phyloP scores from a whole-genome alignment of 2,113 vertebrate genomes.

The Onychorhynchus coronatus region DNA sequence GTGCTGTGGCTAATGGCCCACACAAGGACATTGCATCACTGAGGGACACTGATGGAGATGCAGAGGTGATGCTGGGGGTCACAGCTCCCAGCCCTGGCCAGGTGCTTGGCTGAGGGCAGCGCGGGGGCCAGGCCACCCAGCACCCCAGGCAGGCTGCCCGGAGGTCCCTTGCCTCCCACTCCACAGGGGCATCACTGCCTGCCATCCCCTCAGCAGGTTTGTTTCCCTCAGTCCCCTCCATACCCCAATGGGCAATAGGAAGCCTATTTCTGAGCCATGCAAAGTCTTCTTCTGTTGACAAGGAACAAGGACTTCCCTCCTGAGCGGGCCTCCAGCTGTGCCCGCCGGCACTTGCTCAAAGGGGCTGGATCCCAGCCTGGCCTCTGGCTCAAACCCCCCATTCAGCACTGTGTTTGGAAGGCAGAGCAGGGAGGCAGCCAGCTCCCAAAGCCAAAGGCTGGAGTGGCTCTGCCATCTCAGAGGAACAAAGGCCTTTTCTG shows the following conservation, averaged over 20 bases:
- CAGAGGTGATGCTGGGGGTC: not conserved
- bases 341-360: not conserved
- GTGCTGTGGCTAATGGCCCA: rapidly evolving
- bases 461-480: not conserved
- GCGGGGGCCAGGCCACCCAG: not conserved
- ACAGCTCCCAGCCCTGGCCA: not conserved
- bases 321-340: slow-evolving; percentile 31
- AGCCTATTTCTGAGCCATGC: slow-evolving; percentile 15
- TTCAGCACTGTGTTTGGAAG: not conserved
- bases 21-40: rapidly evolving
- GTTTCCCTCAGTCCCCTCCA: not conserved
- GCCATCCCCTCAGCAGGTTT: not conserved
- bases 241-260: not conserved
- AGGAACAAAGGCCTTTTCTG: slow-evolving; percentile 57
- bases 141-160: rapidly evolving
- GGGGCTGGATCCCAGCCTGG: slow-evolving; percentile 26
- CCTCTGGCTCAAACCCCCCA: slow-evolving; percentile 8
- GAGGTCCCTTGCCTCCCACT: not conserved
- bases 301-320: slow-evolving; percentile 62
- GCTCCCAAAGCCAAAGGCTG: slow-evolving; percentile 17
- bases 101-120: not conserved
- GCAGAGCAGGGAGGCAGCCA: slow-evolving; percentile 1
- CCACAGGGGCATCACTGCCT: not conserved
- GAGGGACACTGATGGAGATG: not conserved
- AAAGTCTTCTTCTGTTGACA: slow-evolving; percentile 26